A percentile compares a stretch with the other conserved stretches of the same genome.
Evolutionary conservation across 2,888 invertebrate genomes (phyloP).

Genomic region (Drosophila pegasa): DNA sequence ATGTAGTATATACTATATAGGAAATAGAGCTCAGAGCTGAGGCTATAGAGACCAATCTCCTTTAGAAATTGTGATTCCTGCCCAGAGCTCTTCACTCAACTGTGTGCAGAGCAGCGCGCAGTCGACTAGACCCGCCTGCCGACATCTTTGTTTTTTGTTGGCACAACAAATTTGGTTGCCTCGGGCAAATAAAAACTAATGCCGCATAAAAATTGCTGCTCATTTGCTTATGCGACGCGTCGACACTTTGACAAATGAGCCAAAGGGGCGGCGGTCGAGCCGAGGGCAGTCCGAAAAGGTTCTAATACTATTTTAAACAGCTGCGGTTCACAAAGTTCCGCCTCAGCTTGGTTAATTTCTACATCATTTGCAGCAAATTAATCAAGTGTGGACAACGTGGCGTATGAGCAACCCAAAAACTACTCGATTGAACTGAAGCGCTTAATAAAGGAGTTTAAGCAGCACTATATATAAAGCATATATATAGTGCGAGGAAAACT

Average conservation of each 20-base stretch:
- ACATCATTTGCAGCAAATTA: slow-evolving; percentile 64
- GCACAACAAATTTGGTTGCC: slow-evolving; percentile 43
- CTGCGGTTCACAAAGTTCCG: slow-evolving; percentile 5
- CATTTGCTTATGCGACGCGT: slow-evolving; percentile 58
- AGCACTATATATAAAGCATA: neutral
- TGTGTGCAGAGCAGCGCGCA: neutral
- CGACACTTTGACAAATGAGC: slow-evolving; percentile 72
- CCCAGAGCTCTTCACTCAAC: no score
- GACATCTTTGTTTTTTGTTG: neutral
- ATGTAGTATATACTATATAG: neutral
- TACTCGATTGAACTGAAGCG: slow-evolving; percentile 24
- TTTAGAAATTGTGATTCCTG: neutral
- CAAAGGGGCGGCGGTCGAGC: neutral
- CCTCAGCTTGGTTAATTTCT: slow-evolving; percentile 9
- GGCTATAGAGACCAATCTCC: neutral
- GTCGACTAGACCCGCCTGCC: neutral
- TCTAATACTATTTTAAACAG: neutral
- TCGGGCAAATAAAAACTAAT: slow-evolving; percentile 60
- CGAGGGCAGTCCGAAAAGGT: slow-evolving; percentile 13
- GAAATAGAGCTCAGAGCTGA: neutral
- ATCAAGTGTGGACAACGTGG: slow-evolving; percentile 45
- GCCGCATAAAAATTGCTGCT: slow-evolving; percentile 66
- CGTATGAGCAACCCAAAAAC: slow-evolving; percentile 33
- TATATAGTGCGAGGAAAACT: slow-evolving; percentile 12
- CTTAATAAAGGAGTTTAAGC: slow-evolving; percentile 25